Evolutionary conservation across 2,113 vertebrate genomes (phyloP).

Genomic region (Meleagris gallopavo): DNA sequence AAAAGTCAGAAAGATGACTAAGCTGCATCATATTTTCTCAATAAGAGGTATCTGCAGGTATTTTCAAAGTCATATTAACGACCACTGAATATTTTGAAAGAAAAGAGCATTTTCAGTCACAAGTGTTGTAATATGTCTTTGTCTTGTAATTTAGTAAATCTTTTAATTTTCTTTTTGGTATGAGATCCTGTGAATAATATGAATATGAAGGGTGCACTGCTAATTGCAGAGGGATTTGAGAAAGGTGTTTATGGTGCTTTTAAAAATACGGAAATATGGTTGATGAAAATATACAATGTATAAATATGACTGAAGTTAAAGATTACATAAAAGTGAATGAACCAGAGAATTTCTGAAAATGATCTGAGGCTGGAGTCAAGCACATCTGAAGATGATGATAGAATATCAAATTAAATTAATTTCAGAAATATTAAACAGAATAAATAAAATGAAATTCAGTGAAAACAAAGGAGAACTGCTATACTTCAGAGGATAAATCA

Average conservation of each 20-base stretch:
- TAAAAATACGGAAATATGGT: not conserved
- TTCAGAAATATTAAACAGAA: not conserved
- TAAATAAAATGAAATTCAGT: not conserved
- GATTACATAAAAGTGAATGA: not conserved
- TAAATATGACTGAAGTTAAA: not conserved
- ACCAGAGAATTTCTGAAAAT: not conserved
- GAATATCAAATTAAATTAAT: not conserved
- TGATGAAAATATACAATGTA: not conserved
- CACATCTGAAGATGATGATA: not conserved
- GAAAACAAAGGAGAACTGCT: not conserved
- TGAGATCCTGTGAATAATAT: not conserved
- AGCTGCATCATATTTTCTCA: not conserved
- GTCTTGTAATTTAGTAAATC: not conserved
- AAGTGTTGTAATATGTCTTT: not conserved
- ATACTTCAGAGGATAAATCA: not conserved
- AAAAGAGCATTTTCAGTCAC: not conserved
- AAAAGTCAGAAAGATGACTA: not conserved
- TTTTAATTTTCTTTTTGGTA: not conserved
- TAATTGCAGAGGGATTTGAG: not conserved
- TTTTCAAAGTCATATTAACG: not conserved
- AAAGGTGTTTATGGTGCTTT: not conserved
- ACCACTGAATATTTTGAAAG: not conserved
- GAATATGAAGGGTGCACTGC: not conserved
- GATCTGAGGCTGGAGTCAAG: not conserved
- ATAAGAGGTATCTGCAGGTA: not conserved